A percentile compares a stretch with the other conserved stretches of the same genome.
These are phyloP conservation scores for Drosophila repleta DNA, from an alignment of 1,140 invertebrate species.

Conservation along the genomic window DNA sequence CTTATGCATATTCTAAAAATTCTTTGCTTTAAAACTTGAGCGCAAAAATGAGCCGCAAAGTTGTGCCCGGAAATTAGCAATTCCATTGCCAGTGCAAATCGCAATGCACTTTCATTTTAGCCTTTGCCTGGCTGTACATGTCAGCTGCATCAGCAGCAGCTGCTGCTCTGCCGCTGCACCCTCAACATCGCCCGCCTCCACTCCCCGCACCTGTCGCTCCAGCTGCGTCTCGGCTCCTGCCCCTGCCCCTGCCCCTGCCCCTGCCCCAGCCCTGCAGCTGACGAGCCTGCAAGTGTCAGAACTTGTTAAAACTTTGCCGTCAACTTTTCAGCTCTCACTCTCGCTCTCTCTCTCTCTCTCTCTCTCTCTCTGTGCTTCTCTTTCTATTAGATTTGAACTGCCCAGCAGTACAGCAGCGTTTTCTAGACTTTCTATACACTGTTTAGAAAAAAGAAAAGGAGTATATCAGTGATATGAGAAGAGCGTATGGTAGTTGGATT, in stretches of 20 bases:
- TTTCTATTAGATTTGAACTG: not conserved
- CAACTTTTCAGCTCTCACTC: slow-evolving; percentile 52
- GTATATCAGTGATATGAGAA: too few relatives aligned
- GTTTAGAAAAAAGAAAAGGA: not conserved
- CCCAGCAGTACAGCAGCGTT: not conserved
- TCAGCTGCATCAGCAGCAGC: slow-evolving; percentile 46
- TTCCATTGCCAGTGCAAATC: slow-evolving; percentile 70
- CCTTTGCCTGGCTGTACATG: slow-evolving; percentile 43
- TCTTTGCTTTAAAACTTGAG: slow-evolving; percentile 22
- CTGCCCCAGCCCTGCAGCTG: not conserved
- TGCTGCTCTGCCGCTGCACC: slow-evolving; percentile 42
- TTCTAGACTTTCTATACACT: not conserved
- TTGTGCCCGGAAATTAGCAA: slow-evolving; percentile 80
- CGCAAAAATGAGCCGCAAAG: slow-evolving; percentile 69
- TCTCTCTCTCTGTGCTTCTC: not conserved
- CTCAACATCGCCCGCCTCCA: not conserved
- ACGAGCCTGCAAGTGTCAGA: slow-evolving; percentile 75
- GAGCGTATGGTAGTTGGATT: too few relatives aligned
- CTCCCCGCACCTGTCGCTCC: not conserved
- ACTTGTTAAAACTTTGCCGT: slow-evolving; percentile 80
- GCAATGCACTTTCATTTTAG: slow-evolving; percentile 41
- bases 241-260: not conserved
- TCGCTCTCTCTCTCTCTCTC: not conserved
- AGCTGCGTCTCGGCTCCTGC: not conserved
- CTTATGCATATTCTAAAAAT: slow-evolving; percentile 21